Base-by-base conservation (phyloP, 2,113 vertebrate species). In the Hiodon tergisus region DNA sequence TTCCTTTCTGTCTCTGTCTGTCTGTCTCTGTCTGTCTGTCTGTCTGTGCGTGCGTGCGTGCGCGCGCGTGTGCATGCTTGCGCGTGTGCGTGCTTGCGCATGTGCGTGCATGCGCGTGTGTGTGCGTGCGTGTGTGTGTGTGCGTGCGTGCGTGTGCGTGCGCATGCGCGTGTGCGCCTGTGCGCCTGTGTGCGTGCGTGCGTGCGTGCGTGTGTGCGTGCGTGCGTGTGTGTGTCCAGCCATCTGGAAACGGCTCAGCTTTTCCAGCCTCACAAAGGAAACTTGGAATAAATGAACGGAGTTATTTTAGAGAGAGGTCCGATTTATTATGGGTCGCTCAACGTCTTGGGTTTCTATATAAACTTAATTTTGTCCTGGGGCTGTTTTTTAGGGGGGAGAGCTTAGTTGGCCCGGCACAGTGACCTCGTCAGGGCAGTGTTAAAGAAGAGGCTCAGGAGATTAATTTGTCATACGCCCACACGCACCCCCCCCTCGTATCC, bases 191-290 rank as follows among this genome's bases (percentile, higher is more conserved):
- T 31, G 57, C 1, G 31, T 5, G 67, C 4, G 13, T 68, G 67
- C 48, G 8, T 17, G 14, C 6, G 67, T 46, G 69, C 65, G 66
- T 60, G 6, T 62, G 60, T 31, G 57, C 1, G 31, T 5, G 67
- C 4, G 13, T 68, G 67, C 48, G 8, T 17, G 14, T 13, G 67
- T 46, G 69, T 69, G 66, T 60, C 66, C 60, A 52, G n/a, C 74
- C 79, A 81, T 82, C 80, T 83, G 82, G 80, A 79, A 79, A 75
- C 53, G 67, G 74, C 71, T 82, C 74, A 65, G 63, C 59, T 51
- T 60, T 72, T 61, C 62, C 47, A 6, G 66, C 74, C 58, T 59
- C 14, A 50, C 51, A 51, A 31, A 11, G 68, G 16, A 78, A 53
- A 74, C 14, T 52, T 4, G 67, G 60, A 53, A 67, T 62, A 55